phyloP scores from a whole-genome alignment of 2,888 invertebrate species.

The Tineola bisselliella region DNA sequence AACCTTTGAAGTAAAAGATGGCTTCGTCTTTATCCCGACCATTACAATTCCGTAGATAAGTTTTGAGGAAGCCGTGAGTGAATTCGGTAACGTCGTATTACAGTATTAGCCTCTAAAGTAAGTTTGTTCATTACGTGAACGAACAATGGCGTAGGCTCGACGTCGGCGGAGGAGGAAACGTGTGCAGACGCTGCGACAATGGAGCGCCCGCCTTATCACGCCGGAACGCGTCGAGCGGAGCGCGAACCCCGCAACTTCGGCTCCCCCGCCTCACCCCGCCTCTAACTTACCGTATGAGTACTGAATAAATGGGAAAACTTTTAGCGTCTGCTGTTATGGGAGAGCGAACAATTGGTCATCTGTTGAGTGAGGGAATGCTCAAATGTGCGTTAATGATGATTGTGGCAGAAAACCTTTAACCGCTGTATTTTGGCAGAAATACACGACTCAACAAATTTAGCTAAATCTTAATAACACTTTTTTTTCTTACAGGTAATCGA shows the following conservation, averaged over 20 bases:
- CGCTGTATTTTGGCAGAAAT: neutral
- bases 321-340: conserved; percentile 53
- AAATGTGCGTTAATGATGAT: conserved; percentile 41
- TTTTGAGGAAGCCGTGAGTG: conserved; percentile 30
- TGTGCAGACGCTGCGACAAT: conserved; percentile 66
- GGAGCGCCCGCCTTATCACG: conserved; percentile 58
- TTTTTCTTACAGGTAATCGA: neutral
- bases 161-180: conserved; percentile 58
- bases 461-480: neutral
- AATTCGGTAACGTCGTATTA: conserved; percentile 50
- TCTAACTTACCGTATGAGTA: conserved; percentile 18
- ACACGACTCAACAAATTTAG: neutral
- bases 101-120: conserved; percentile 57
- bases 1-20: neutral
- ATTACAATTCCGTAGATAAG: conserved; percentile 1
- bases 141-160: conserved; percentile 62
- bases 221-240: conserved; percentile 54
- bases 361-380: conserved; percentile 46
- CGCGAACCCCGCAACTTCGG: conserved; percentile 17
- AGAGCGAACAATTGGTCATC: conserved; percentile 65
- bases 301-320: conserved; percentile 68
- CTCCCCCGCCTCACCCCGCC: conserved; percentile 21
- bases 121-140: conserved; percentile 63
- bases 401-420: neutral
- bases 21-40: neutral